Percentiles rank a stretch among this genome's conserved stretches.
These are phyloP conservation scores for Notodonta dromedarius DNA, from an alignment of 2,888 invertebrate genomes.

Conservation along the genomic window DNA sequence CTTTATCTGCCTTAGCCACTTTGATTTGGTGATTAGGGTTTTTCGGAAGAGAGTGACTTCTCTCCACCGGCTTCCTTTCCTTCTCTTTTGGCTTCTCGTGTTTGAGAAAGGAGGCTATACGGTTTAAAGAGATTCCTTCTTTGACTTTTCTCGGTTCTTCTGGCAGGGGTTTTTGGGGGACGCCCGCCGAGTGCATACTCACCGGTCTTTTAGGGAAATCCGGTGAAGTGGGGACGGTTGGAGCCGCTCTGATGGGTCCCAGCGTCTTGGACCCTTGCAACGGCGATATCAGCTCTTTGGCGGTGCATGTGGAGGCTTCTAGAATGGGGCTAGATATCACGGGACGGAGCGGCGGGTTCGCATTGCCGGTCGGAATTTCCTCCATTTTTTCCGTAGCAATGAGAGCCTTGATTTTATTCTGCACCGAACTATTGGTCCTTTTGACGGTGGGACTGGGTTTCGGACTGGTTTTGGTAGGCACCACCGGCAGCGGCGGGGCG, in stretches of 20 bases:
- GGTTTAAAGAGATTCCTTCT: conserved; percentile 86
- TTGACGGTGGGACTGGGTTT: conserved; percentile 71
- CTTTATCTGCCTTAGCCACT: conserved; percentile 88
- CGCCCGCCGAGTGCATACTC: conserved; percentile 73
- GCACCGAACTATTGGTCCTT: conserved; percentile 70
- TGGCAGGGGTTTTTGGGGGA: conserved; percentile 72
- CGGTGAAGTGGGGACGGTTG: conserved; percentile 74
- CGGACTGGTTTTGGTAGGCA: conserved; percentile 68
- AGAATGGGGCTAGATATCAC: conserved; percentile 92
- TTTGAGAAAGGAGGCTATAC: conserved; percentile 90
- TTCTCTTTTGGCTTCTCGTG: conserved; percentile 83
- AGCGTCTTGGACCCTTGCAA: conserved; percentile 85
- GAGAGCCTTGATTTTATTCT: conserved; percentile 75
- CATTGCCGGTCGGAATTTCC: conserved; percentile 57
- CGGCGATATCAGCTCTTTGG: conserved; percentile 88
- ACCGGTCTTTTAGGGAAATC: conserved; percentile 79
- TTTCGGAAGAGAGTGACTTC: conserved; percentile 85
- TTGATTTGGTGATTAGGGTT: conserved; percentile 84
- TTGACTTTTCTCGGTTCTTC: conserved; percentile 83
- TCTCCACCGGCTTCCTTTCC: conserved; percentile 76
- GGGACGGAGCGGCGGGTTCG: conserved; percentile 88
- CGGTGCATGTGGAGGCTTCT: conserved; percentile 92
- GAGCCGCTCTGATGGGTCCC: conserved; percentile 85
- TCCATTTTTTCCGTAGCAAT: conserved; percentile 73
- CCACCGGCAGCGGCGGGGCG: conserved; percentile 87